Evolutionary conservation across 1,140 invertebrate genomes (phyloP), one percentile per base, ranked within the genome.

Genomic region (Holotrichia oblita): DNA sequence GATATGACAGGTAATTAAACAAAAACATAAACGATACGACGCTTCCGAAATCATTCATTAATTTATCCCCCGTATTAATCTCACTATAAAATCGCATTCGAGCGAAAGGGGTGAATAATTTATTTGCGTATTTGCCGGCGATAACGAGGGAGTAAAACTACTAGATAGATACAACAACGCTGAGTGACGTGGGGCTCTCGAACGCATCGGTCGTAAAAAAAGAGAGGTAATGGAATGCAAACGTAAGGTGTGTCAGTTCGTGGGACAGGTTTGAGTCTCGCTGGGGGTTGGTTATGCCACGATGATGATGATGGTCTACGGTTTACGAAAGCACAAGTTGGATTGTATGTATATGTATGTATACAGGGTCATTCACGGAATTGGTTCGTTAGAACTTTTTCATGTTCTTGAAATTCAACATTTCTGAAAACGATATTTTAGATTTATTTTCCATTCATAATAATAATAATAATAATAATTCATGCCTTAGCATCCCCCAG

Each of bases 251-350:
- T 55, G 48, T 55, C 48, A 55, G 17, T 55, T 17, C 48, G 14
- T 55, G 48, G 48, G 48, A 55, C 48, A 55, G 48, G 48, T 55
- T n/a, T 17, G 14, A 55, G 3, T 55, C 12, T 48, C 48, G 6
- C 48, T 17, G 48, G 48, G 48, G 48, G 48, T 55, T 55, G 48
- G n/a, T 48, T n/a, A n/a, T n/a, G n/a, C n/a, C n/a, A n/a, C n/a
- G n/a, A n/a, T n/a, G n/a, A n/a, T n/a, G n/a, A n/a, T 55, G 48
- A 55, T 55, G n/a, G 48, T 55, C 17, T 17, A 17, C 48, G 6
- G 48, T 17, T 17, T 55, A 17, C 48, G 14, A 6, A 6, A 17
- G 48, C 48, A 17, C 6, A 14, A 17, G 14, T 55, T 2, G 48
- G 17, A 17, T n/a, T n/a, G n/a, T n/a, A n/a, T n/a, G n/a, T n/a